A percentile compares a stretch with the other conserved stretches of the same genome.
Evolutionary conservation across 2,888 invertebrate genomes (phyloP).

Genomic region (Platycnemis pennipes): DNA sequence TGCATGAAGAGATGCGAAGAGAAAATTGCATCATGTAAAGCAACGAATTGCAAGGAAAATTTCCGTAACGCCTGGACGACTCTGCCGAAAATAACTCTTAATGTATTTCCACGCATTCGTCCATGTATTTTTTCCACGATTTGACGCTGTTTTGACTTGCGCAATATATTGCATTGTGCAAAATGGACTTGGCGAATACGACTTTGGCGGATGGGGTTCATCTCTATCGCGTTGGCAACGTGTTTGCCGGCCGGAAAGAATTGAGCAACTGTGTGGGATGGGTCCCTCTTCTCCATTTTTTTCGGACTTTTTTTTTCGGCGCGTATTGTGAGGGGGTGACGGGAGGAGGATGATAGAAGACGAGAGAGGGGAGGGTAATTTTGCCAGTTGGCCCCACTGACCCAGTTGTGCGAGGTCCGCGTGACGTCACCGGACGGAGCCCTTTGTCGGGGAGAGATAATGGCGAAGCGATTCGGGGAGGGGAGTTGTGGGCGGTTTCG

Average conservation of each 20-base stretch:
- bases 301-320: background rate
- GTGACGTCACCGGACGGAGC: background rate
- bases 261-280: constrained; percentile 26
- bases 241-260: constrained; percentile 15
- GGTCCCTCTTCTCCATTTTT: background rate
- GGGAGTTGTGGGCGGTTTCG: background rate
- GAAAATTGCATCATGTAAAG: too few species aligned
- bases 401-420: constrained; percentile 52
- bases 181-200: background rate
- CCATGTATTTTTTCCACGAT: too few species aligned
- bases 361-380: background rate
- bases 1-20: too few species aligned
- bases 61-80: too few species aligned
- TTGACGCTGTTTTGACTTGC: too few species aligned
- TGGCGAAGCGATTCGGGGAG: background rate
- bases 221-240: background rate
- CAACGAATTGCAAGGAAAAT: too few species aligned
- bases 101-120: too few species aligned
- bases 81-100: too few species aligned
- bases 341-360: background rate
- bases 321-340: background rate
- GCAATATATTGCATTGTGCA: too few species aligned
- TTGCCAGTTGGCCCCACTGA: constrained; percentile 48
- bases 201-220: background rate
- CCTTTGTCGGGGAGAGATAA: background rate